phyloP scores from a whole-genome alignment of 1,140 invertebrate genomes.

The Steinernema feltiae region DNA sequence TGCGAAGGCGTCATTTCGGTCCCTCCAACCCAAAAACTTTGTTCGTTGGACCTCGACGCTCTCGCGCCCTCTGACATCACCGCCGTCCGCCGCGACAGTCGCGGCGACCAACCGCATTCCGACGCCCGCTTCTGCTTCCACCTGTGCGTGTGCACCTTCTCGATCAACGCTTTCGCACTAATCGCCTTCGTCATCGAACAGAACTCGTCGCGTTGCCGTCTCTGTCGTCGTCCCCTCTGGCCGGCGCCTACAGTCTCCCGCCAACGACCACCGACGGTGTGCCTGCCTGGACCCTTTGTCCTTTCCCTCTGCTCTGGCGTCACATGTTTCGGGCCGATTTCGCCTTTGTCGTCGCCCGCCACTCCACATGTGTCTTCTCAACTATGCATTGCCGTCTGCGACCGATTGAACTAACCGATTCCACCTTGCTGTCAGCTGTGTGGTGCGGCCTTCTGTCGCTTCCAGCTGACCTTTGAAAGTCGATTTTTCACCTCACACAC shows the following conservation, averaged over 20 bases:
- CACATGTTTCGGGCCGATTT: too few species aligned
- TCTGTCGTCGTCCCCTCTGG: neutral
- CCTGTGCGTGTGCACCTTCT: neutral
- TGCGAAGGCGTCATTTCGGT: too few species aligned
- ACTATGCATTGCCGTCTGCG: slow-evolving; percentile 10
- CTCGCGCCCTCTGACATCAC: neutral
- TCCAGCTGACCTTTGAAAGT: too few species aligned
- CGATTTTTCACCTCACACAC: too few species aligned
- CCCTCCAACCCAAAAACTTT: neutral
- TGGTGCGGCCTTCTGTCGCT: neutral
- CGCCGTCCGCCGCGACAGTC: neutral
- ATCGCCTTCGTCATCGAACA: neutral
- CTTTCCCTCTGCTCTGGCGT: neutral
- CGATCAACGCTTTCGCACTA: neutral
- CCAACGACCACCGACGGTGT: too few species aligned
- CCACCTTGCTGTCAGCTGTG: neutral
- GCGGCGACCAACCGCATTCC: slow-evolving; percentile 1
- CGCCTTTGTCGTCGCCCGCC: neutral
- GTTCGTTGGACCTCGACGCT: neutral
- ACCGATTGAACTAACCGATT: neutral
- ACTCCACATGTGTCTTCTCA: slow-evolving; percentile 5
- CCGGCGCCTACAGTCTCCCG: neutral
- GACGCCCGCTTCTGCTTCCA: too few species aligned
- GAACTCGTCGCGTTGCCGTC: neutral
- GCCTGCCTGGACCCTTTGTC: neutral